Base-by-base conservation (phyloP, 2,888 invertebrate genomes). In the Thysanoteuthis rhombus region DNA sequence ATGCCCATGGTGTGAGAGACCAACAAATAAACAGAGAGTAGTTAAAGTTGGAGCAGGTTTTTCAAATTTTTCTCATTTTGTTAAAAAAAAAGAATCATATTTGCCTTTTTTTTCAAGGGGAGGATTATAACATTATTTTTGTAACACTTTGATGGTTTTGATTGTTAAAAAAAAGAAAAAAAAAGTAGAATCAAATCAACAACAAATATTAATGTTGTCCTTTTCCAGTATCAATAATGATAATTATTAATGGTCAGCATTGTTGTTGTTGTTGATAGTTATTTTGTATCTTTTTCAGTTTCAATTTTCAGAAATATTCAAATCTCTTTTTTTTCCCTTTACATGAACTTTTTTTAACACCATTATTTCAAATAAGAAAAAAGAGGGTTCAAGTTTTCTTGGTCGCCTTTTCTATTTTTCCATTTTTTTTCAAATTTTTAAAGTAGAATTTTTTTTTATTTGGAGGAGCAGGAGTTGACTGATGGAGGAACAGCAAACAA, bases 401-500 rank as follows among this genome's bases (percentile, higher is more conserved):
- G 75, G 75, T 75, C 75, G 25, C n/a, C 19, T 75, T 75, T 75
- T 75, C 75, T 75, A 75, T 75, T 75, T 75, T 75, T 75, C 36
- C 36, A 16, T 75, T n/a, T 75, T 75, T n/a, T 36, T 75, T n/a
- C 19, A 19, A 75, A 75, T 75, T 75, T 75, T 75, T 36, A n/a
- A 75, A 75, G 75, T 75, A n/a, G 22, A 36, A n/a, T 75, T 75
- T 75, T 75, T 75, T n/a, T 47, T 47, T 19, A 52, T 52, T 75
- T 36, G 16, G n/a, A 75, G n/a, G 75, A 75, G 75, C 75, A 75
- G 75, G 75, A 75, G 75, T 75, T 36, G 75, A 75, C 75, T 75
- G 75, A 75, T 75, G 75, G 75, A 75, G 75, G n/a, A 75, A 75
- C 75, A 75, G n/a, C 75, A 75, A 75, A 75, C 75, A 75, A 75